Percentiles rank a stretch among this genome's conserved stretches.
Evolutionary conservation across 2,888 invertebrate genomes (phyloP).

Genomic region (Stenodema calcarata): DNA sequence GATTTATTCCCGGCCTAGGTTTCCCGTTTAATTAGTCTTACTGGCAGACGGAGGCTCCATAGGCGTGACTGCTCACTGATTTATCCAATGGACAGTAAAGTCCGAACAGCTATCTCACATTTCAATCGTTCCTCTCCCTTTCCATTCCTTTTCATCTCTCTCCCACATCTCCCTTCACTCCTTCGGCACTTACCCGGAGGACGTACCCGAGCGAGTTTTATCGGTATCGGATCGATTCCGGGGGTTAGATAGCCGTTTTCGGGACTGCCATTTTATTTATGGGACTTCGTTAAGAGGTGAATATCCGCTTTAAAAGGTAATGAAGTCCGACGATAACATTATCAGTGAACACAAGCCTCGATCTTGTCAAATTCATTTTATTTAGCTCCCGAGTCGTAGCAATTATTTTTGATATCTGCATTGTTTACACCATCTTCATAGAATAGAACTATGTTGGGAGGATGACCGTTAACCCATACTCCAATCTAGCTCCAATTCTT

Average conservation of each 20-base stretch:
- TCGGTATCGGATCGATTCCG: neutral
- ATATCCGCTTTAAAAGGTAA: neutral
- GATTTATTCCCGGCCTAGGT: constrained; percentile 28
- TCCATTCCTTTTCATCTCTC: neutral
- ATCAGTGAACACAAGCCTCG: no score
- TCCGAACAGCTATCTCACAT: constrained; percentile 9
- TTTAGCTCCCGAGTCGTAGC: no score
- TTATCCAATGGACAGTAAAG: constrained; percentile 45
- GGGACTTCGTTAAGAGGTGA: neutral
- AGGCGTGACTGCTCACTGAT: constrained; percentile 46
- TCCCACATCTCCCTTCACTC: neutral
- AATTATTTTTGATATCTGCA: no score
- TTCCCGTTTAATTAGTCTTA: constrained; percentile 39
- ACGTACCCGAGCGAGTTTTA: neutral
- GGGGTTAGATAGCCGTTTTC: neutral
- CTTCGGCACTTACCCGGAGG: neutral
- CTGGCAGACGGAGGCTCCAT: constrained; percentile 1
- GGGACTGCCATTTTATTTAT: neutral
- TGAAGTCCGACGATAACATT: neutral
- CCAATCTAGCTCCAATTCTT: no score
- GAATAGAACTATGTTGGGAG: no score
- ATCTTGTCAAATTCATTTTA: no score
- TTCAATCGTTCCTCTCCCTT: constrained; percentile 14
- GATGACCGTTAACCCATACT: no score
- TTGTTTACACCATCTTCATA: no score